Base-by-base conservation (phyloP, 2,113 vertebrate species). In the Plecturocebus donacophilus region DNA sequence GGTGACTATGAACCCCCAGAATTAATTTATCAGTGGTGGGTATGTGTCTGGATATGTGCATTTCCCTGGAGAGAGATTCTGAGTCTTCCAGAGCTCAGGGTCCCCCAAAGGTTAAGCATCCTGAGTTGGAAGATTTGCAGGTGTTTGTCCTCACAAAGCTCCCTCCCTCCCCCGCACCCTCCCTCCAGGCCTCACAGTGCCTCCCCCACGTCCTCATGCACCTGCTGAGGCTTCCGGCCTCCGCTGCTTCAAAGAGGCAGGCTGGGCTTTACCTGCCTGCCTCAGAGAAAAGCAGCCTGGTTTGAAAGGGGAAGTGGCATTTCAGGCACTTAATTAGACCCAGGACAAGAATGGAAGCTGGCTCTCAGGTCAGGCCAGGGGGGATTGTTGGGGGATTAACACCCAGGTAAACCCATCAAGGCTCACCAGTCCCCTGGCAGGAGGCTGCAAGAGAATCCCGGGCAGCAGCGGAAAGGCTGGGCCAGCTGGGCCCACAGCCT, bases 341-440 rank as follows among this genome's bases (percentile, higher is more conserved):
- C 98, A 96, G 98, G 98, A 99, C 98, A 99, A 98, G 98, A 99
- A 98, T 97, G 98, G 98, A 98, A 98, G 97, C 97, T 96, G 98
- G 85, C 88, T 97, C 95, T 64, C 2, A 38, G 95, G 98, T 97
- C 98, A 97, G 96, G 98, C 98, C 97, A 54, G 88, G 94, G 96
- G 94, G 93, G 96, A 98, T 99, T 99, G 98, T 98, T 95, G 90
- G 90, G 95, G 98, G 99, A 99, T 99, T 99, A 99, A 98, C 99
- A 98, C 98, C 97, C 98, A 98, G 98, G 97, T 99, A 98, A 99
- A 98, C 98, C 98, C 98, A 98, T 98, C 98, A 98, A 98, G 96
- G 96, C 97, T 91, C 84, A 66, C 91, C 4, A 45, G 86, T 89
- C 93, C 97, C 98, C 98, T 58, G 95, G 97, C 97, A 94, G 98